These are phyloP conservation scores for Diorhabda carinulata DNA, from an alignment of 1,140 invertebrate genomes.

Conservation along the genomic window DNA sequence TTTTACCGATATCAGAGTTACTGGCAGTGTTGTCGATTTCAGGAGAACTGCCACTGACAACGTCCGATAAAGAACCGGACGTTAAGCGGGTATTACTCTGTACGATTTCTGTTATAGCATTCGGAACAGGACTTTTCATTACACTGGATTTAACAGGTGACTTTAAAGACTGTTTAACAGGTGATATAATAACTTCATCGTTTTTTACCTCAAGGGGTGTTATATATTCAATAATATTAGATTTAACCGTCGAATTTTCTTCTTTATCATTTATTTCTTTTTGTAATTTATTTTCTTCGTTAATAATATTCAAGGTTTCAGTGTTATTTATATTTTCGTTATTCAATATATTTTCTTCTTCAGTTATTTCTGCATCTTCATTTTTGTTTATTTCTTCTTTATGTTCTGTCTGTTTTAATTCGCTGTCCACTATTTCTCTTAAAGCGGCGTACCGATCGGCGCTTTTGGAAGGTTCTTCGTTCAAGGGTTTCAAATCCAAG, in stretches of 20 bases:
- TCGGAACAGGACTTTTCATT: slow-evolving; percentile 45
- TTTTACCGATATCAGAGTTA: slow-evolving; percentile 39
- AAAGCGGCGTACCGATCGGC: slow-evolving; percentile 66
- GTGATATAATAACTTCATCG: slow-evolving; percentile 30
- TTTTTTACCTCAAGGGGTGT: slow-evolving; percentile 32
- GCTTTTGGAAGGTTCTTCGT: slow-evolving; percentile 42
- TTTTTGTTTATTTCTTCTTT: slow-evolving; percentile 32
- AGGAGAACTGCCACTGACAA: slow-evolving; percentile 57
- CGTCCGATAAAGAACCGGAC: slow-evolving; percentile 57
- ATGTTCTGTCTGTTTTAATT: slow-evolving; percentile 32
- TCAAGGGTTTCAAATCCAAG: slow-evolving; percentile 11
- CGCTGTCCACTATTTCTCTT: slow-evolving; percentile 61
- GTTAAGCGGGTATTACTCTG: slow-evolving; percentile 47
- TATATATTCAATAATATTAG: slow-evolving; percentile 43
- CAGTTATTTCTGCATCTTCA: slow-evolving; percentile 46
- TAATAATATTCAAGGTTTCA: slow-evolving; percentile 36
- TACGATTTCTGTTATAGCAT: slow-evolving; percentile 42
- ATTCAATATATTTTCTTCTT: slow-evolving; percentile 24
- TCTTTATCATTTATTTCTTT: slow-evolving; percentile 32
- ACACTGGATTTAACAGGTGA: slow-evolving; percentile 28
- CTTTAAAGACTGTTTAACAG: slow-evolving; percentile 28
- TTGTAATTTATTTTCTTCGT: slow-evolving; percentile 38
- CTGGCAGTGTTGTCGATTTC: slow-evolving; percentile 54
- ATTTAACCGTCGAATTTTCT: slow-evolving; percentile 20
- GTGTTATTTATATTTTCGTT: slow-evolving; percentile 11